Percentiles rank a stretch among this genome's conserved stretches.
These are phyloP conservation scores for Eupithecia subfuscata DNA, from an alignment of 2,888 invertebrate species.

Conservation along the genomic window DNA sequence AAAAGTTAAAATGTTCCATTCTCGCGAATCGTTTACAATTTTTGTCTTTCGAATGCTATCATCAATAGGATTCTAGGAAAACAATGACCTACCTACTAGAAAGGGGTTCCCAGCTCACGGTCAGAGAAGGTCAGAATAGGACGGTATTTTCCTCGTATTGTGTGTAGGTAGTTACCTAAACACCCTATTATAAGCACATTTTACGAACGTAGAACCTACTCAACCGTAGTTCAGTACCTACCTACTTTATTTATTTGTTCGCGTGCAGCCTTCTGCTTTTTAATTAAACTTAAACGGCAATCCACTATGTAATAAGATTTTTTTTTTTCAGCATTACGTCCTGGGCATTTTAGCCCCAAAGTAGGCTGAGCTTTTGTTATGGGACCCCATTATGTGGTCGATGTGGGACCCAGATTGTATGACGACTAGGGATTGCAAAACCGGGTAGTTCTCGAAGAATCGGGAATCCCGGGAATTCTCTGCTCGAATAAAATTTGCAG, in stretches of 20 bases:
- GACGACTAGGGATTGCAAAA: too few relatives aligned
- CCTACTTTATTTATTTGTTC: conserved; percentile 1
- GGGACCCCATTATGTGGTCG: too few relatives aligned
- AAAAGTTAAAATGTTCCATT: conserved; percentile 79
- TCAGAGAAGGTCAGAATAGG: not conserved
- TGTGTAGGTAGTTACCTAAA: not conserved
- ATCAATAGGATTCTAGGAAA: conserved; percentile 32
- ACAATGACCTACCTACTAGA: not conserved
- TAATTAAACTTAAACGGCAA: not conserved
- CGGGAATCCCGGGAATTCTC: too few relatives aligned
- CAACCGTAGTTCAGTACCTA: not conserved
- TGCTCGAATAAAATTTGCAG: too few relatives aligned
- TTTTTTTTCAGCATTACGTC: not conserved
- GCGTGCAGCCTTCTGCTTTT: not conserved
- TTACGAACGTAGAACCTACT: not conserved
- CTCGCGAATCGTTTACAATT: conserved; percentile 65
- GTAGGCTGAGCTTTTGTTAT: not conserved
- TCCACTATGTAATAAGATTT: not conserved
- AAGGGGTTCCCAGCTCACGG: not conserved
- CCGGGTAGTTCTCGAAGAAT: too few relatives aligned
- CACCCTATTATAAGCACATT: not conserved
- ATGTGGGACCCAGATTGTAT: not conserved
- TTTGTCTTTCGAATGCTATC: conserved; percentile 50
- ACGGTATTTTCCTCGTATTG: not conserved
- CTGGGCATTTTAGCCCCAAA: not conserved